Evolutionary conservation across 2,797 vertebrate genomes (phyloP), one percentile per base, ranked within the genome.

Genomic region (Pipistrellus kuhlii): DNA sequence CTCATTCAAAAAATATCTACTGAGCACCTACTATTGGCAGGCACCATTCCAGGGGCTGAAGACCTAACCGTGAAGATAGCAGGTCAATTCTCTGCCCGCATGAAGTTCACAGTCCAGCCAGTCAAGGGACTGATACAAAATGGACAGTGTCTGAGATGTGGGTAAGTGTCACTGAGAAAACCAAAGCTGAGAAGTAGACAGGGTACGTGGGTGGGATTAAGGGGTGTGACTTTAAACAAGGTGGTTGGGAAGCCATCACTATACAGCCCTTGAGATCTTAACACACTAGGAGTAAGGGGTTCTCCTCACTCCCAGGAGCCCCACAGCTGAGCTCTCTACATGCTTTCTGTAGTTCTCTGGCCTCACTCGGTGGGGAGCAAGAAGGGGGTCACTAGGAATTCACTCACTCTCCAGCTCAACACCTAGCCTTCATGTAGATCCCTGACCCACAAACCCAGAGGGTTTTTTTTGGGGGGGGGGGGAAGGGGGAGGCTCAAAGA

Each of bases 61-160:
- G 27, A 18, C 0, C 4, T 5, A 59, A 18, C 4, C 25, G 76
- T 2, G 53, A 30, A 23, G 1, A 0, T 4, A 25, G 25, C 0
- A 30, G 38, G 12, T 20, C 11, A 20, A 15, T 3, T 17, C n/a
- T 64, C 44, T 21, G 59, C 21, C 64, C 23, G 23, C 30, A 5
- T 0, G 8, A 76, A 35, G 51, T 15, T 5, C 8, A n/a, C 9
- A 2, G 11, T 23, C 48, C 8, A 23, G 9, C 0, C 6, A 23
- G 3, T 11, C 12, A 53, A 32, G 38, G 20, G 46, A 25, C 0
- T 3, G 71, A 17, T 4, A 30, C 21, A 21, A n/a, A 55, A 30
- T 11, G n/a, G 21, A 51, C 0, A 3, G 35, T 2, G 35, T 64
- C 46, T n/a, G 44, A 35, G 51, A 73, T 8, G 18, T 5, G 66